Base-by-base conservation (phyloP, 2,888 invertebrate genomes). In the Dolichopus griseipennis region DNA sequence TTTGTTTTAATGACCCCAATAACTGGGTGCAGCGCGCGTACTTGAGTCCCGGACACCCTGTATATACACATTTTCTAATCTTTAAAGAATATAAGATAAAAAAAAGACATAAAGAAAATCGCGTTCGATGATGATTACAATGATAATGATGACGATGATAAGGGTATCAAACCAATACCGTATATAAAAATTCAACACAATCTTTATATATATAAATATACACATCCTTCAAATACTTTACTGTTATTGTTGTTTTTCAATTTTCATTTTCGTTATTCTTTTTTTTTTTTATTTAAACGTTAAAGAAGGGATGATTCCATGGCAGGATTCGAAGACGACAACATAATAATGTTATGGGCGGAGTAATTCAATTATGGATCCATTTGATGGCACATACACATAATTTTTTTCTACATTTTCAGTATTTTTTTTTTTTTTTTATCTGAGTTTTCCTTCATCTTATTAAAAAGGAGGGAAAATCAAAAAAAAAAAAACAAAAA, bases 311-410 rank as follows among this genome's bases (percentile, higher is more conserved):
- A 52, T 52, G 52, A 52, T 52, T 52, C 15, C 5, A n/a, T n/a
- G 5, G 27, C 27, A 52, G 15, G 52, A 52, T 52, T 52, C 18
- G 52, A 52, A 52, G 52, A 18, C 15, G 18, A 18, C 37, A 37
- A 37, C 52, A 52, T 52, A 18, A 52, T 52, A 18, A 52, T 52
- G 52, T 52, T 64, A 64, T 78, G 78, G 80, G 80, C 77, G 79
- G 81, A 78, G 81, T 81, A 81, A 81, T 79, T 80, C 76, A 81
- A 81, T 81, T 80, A 81, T 76, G 80, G 79, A 80, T 80, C 78
- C 80, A 81, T 80, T 81, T 81, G 80, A 80, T 80, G 79, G 75
- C 75, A 64, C 33, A 64, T 33, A 34, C 33, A 64, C 21, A 64
- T n/a, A 64, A 15, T 64, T 18, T 34, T 33, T n/a, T 9, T 18